Conservation (phyloP, 2,888 invertebrate species). For the Rhagium mordax region DNA sequence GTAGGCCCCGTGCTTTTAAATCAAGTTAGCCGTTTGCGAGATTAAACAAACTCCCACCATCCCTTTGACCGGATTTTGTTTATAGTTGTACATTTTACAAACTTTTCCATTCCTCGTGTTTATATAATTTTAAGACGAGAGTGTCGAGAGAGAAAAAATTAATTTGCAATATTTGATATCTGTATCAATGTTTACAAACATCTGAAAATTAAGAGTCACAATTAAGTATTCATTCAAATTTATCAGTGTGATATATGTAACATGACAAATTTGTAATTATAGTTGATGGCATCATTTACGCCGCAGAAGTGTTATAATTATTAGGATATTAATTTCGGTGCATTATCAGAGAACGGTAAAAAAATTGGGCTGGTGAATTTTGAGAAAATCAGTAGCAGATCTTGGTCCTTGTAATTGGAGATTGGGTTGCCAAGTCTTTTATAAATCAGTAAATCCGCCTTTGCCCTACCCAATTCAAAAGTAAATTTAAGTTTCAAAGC, state of each 20-base stretch:
- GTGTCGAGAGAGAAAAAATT: not conserved
- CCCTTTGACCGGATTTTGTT: constrained; percentile 2
- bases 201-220: not conserved
- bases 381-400: too few species aligned
- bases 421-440: too few species aligned
- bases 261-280: not conserved
- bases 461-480: too few species aligned
- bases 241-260: not conserved
- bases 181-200: not conserved
- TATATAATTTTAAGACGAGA: not conserved
- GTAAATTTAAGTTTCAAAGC: too few species aligned
- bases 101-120: not conserved
- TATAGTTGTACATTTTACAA: not conserved
- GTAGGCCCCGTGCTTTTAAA: not conserved
- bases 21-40: not conserved
- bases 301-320: too few species aligned
- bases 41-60: constrained; percentile 12
- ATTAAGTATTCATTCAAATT: not conserved
- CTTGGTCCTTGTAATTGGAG: too few species aligned
- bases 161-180: not conserved
- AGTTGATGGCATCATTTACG: not conserved
- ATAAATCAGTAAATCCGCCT: too few species aligned
- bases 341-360: too few species aligned
- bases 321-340: too few species aligned
- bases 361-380: too few species aligned